Evolutionary conservation across 2,797 vertebrate species (phyloP).

Genomic region (Discoglossus pictus): DNA sequence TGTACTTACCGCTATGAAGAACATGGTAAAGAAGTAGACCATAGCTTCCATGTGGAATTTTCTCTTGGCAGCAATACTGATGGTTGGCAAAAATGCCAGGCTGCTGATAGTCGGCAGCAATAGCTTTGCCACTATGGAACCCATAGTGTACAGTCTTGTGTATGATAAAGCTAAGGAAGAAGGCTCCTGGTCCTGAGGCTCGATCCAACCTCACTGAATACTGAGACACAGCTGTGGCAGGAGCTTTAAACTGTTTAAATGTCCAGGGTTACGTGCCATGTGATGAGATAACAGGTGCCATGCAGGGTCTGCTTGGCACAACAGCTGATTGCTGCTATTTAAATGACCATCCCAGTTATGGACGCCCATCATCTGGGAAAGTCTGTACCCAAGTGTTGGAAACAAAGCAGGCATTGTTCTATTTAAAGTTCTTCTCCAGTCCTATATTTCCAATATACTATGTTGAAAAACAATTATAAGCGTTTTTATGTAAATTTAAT

Average conservation of each 20-base stretch:
- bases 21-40: conserved; percentile 98
- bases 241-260: conserved; percentile 81
- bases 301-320: neutral
- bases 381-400: too few species aligned
- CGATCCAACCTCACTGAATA: too few species aligned
- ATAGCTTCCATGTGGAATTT: conserved; percentile 98
- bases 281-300: conserved; percentile 56
- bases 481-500: too few species aligned
- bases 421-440: too few species aligned
- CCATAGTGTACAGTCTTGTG: too few species aligned
- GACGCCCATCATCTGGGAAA: too few species aligned
- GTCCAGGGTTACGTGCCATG: conserved; percentile 56
- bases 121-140: conserved; percentile 87
- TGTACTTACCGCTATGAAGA: conserved; percentile 91
- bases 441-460: too few species aligned
- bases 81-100: conserved; percentile 86
- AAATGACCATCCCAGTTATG: neutral
- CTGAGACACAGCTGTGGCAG: conserved; percentile 63
- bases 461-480: too few species aligned
- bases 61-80: conserved; percentile 88
- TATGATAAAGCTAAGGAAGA: neutral
- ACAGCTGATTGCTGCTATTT: conserved; percentile 22
- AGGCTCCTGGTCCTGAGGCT: neutral
- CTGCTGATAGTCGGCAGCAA: conserved; percentile 92
- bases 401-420: too few species aligned